Evolutionary conservation across 2,797 vertebrate species (phyloP), one percentile per base, ranked within the genome.

Genomic region (Podarcis lilfordi): DNA sequence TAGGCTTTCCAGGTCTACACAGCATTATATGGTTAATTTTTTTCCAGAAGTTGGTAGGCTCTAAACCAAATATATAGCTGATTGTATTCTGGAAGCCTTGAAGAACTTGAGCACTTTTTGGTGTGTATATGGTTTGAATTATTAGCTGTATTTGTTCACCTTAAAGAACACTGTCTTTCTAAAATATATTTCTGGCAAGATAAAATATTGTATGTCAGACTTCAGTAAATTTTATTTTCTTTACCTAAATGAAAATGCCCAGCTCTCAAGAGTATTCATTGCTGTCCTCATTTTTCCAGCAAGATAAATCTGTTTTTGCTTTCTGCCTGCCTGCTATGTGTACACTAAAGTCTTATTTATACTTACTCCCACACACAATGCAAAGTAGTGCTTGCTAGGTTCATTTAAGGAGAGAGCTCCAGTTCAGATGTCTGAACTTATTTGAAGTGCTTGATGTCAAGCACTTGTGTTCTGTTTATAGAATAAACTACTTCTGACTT

Each of bases 261-360:
- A 89, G 76, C 61, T 74, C 61, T 76, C 89, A 84, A 91, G 93
- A 82, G 88, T 88, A 84, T 94, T 76, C 61, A 88, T 93, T 94
- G 87, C 92, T 94, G 50, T 43, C 91, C 43, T 0, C 8, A 68
- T 92, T 89, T 45, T 85, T 90, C 89, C 89, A 86, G 83, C 91
- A 86, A 90, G 87, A 86, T 87, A 85, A 94, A 94, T 94, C 93
- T 90, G 84, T 89, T 93, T 95, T 91, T 93, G 80, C 59, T 21
- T 82, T 13, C 71, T 87, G 71, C 37, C 84, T 95, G 89, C 86
- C 84, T 92, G 89, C 77, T 90, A 90, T 88, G 89, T 90, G 85
- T 91, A 94, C 88, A 89, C 91, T 95, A 94, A 94, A 94, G 91
- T 91, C 90, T 95, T 96, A 95, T 95, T 96, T 96, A 94, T 89